Evolutionary conservation across 2,113 vertebrate species (phyloP), one percentile per base, ranked within the genome.

Genomic region (Scopus umbretta): DNA sequence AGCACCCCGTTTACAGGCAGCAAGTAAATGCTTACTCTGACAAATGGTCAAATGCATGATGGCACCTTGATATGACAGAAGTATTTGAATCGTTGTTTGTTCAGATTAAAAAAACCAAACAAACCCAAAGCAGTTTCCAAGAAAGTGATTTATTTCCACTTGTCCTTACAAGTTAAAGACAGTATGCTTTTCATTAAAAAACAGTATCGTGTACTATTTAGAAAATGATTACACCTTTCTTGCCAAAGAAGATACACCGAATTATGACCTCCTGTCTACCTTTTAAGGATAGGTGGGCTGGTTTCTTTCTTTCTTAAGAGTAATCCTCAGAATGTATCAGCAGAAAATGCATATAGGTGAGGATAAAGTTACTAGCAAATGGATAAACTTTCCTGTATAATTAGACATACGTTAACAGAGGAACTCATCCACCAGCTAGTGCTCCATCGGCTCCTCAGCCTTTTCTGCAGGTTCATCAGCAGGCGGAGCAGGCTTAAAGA

Each of bases 381-480:
- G 78, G 93, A 93, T 72, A 66, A 84, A 94, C 6, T 56, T 67
- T 96, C 91, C 94, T 85, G 78, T 49, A 89, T 86, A 95, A 79
- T 88, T 80, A 88, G 49, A 79, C 45, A 76, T n/a, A 83, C 17
- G 30, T 83, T 78, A 94, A 93, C 38, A 95, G 79, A 93, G 53
- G 91, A 86, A 90, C 45, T 83, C 45, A 67, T 96, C 80, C 75
- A 95, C 63, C 92, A 93, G 34, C 98, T 98, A 99, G 98, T 99
- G 99, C 94, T 99, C 99, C 99, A 99, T 99, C 2, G 99, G 99
- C 93, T 99, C 99, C 34, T 99, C 99, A 27, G 98, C 95, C 29
- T 98, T 98, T 59, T 98, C 98, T 90, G 96, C 97, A 22, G 98
- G 94, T 85, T 99, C 99, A 45, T 99, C 99, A 92, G 98, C 98